Conservation (phyloP, 2,797 vertebrate species). For the Lindbergichthys nudifrons region DNA sequence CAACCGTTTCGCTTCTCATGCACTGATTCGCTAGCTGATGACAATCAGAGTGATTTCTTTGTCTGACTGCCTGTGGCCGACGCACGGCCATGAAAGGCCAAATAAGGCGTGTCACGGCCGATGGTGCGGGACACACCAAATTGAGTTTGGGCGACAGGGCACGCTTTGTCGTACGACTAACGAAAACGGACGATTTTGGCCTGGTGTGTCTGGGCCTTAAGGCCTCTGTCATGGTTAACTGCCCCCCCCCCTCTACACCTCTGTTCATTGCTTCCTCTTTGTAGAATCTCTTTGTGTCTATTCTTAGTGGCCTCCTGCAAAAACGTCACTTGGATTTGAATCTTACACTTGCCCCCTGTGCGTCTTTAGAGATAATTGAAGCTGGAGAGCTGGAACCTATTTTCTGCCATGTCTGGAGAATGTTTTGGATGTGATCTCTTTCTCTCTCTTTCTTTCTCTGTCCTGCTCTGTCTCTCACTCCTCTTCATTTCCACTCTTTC, state of each 20-base stretch:
- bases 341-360: conserved; percentile 42
- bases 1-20: too few relatives aligned
- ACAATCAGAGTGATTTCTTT: too few relatives aligned
- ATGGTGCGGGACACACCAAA: too few relatives aligned
- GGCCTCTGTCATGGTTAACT: conserved; percentile 27
- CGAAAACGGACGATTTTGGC: too few relatives aligned
- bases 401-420: conserved; percentile 61
- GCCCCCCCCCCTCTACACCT: not conserved
- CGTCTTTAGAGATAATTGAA: conserved; percentile 66
- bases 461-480: conserved; percentile 19
- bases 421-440: conserved; percentile 50
- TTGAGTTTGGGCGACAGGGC: too few relatives aligned
- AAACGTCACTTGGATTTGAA: conserved; percentile 30
- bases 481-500: conserved; percentile 62
- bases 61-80: too few relatives aligned
- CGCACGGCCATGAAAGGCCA: too few relatives aligned
- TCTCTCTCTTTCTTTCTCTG: conserved; percentile 23
- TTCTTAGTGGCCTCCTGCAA: conserved; percentile 1
- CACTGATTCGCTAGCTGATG: too few relatives aligned
- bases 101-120: too few relatives aligned
- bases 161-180: too few relatives aligned
- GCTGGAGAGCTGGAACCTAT: conserved; percentile 51
- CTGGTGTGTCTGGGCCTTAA: too few relatives aligned
- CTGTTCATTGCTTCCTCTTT: conserved; percentile 5
- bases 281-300: conserved; percentile 10